Conservation (phyloP, 1,140 invertebrate genomes). For the Ctenoplectra terminalis region DNA sequence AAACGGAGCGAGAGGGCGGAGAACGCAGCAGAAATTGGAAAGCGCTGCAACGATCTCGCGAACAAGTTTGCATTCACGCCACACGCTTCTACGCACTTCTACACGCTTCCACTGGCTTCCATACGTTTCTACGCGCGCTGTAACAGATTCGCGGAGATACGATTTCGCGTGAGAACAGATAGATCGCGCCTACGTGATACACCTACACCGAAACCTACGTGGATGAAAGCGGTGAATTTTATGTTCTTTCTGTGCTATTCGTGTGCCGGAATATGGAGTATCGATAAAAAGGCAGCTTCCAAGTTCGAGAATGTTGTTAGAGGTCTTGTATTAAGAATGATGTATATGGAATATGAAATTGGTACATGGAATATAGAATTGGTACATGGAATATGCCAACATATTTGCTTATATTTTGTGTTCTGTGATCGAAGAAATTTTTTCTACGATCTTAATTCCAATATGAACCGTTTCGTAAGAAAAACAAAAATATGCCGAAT, state of each 20-base stretch:
- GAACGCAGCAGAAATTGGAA: constrained; percentile 59
- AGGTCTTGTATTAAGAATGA: not conserved
- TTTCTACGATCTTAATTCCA: too few species aligned
- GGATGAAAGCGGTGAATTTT: constrained; percentile 4
- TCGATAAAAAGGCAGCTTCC: constrained; percentile 5
- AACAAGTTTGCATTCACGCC: not conserved
- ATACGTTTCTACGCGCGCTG: constrained; percentile 9
- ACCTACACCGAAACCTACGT: constrained; percentile 68
- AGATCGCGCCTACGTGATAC: constrained; percentile 74
- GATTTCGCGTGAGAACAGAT: constrained; percentile 65
- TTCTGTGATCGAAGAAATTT: too few species aligned
- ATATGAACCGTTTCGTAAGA: too few species aligned
- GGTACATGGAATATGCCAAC: too few species aligned
- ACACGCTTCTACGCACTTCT: not conserved
- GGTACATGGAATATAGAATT: too few species aligned
- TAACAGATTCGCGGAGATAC: constrained; percentile 42
- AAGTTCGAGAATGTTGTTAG: not conserved
- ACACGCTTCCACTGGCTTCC: constrained; percentile 10
- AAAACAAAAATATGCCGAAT: too few species aligned
- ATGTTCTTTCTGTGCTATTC: not conserved
- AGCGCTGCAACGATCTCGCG: constrained; percentile 8
- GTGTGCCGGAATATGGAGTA: not conserved
- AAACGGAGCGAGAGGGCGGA: constrained; percentile 50
- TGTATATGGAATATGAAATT: too few species aligned
- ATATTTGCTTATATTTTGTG: too few species aligned